These are phyloP conservation scores for Procapra przewalskii DNA, from an alignment of 2,113 vertebrate species.

Conservation along the genomic window DNA sequence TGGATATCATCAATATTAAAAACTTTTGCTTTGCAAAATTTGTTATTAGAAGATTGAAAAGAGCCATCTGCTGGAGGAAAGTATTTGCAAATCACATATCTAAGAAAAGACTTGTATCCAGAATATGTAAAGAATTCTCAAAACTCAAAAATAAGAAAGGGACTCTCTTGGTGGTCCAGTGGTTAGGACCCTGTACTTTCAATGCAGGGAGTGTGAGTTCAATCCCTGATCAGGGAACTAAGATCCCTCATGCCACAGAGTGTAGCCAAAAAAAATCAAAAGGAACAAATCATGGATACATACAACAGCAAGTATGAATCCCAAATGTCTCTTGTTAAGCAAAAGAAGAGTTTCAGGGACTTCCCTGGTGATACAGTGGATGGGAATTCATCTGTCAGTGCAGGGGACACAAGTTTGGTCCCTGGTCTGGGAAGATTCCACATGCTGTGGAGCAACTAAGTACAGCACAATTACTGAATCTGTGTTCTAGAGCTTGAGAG, in stretches of 20 bases:
- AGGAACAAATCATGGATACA: background rate
- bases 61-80: background rate
- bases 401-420: background rate
- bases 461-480: background rate
- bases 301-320: background rate
- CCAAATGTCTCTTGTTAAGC: background rate
- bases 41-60: background rate
- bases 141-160: background rate
- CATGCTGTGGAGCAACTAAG: background rate
- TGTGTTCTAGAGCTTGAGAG: background rate
- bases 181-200: background rate
- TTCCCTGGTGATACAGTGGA: background rate
- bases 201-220: background rate
- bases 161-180: background rate
- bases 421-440: rapidly evolving
- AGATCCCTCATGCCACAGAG: background rate
- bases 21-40: background rate
- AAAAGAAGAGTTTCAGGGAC: background rate
- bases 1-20: background rate
- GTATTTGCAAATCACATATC: background rate
- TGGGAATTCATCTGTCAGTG: background rate
- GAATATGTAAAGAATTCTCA: background rate
- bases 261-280: background rate
- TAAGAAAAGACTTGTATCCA: background rate
- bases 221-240: background rate